phyloP scores from a whole-genome alignment of 1,140 invertebrate genomes.

The Plectrocnemia conspersa region DNA sequence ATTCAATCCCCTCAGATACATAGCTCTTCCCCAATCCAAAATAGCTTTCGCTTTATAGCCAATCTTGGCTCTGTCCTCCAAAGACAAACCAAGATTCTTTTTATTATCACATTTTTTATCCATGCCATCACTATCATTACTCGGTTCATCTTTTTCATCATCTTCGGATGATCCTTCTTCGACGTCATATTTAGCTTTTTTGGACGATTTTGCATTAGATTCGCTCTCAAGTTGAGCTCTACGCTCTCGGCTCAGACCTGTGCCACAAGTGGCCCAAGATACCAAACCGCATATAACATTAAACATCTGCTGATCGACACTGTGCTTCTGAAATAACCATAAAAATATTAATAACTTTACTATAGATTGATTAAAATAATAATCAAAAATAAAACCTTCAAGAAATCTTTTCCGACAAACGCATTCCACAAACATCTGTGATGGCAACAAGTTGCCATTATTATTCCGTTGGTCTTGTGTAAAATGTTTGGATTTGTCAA shows the following conservation, averaged over 20 bases:
- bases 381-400: slow-evolving; percentile 44
- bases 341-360: slow-evolving; percentile 13
- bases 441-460: slow-evolving; percentile 84
- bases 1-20: slow-evolving; percentile 55
- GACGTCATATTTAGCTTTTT: slow-evolving; percentile 29
- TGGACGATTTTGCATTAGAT: slow-evolving; percentile 31
- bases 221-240: slow-evolving; percentile 38
- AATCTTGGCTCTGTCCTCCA: slow-evolving; percentile 56
- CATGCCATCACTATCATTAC: slow-evolving; percentile 34
- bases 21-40: slow-evolving; percentile 69
- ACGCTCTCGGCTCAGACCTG: slow-evolving; percentile 50
- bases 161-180: no score
- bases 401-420: slow-evolving; percentile 64
- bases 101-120: slow-evolving; percentile 26
- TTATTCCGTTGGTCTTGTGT: slow-evolving; percentile 53
- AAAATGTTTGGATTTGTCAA: slow-evolving; percentile 44
- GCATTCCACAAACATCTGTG: slow-evolving; percentile 69
- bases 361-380: slow-evolving; percentile 3
- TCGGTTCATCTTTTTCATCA: slow-evolving; percentile 34
- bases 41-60: slow-evolving; percentile 70
- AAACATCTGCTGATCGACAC: slow-evolving; percentile 63
- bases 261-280: slow-evolving; percentile 80
- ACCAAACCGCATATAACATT: slow-evolving; percentile 70
- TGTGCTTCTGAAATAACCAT: slow-evolving; percentile 46
- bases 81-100: slow-evolving; percentile 34